Percentiles rank a stretch among this genome's conserved stretches.
Evolutionary conservation across 2,113 vertebrate genomes (phyloP).

Genomic region (Hydrochoerus hydrochaeris): DNA sequence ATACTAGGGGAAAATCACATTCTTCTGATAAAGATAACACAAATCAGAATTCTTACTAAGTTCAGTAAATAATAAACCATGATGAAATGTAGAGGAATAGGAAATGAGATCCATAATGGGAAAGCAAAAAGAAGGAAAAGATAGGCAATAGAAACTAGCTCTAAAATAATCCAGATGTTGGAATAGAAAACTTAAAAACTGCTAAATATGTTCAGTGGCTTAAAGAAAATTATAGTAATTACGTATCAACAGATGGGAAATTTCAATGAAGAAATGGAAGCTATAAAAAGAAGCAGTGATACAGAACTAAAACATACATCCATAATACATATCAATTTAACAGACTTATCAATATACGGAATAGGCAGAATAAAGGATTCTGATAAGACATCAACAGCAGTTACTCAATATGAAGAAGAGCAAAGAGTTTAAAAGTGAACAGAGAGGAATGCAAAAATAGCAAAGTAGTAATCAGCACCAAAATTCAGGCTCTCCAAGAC

Average conservation of each 20-base stretch:
- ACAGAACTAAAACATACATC: not conserved
- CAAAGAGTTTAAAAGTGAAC: not conserved
- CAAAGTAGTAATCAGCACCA: not conserved
- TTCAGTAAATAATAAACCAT: not conserved
- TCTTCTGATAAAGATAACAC: not conserved
- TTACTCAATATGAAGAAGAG: not conserved
- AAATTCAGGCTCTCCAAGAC: not conserved
- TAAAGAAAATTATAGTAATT: not conserved
- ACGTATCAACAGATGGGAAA: not conserved
- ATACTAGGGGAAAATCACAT: not conserved
- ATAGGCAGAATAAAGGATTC: not conserved
- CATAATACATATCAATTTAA: not conserved
- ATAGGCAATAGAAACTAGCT: not conserved
- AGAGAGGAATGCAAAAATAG: not conserved
- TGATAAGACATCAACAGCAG: not conserved
- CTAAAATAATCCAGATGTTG: not conserved
- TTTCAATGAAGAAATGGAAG: not conserved
- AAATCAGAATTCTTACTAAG: not conserved
- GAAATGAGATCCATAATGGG: not conserved
- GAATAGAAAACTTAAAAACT: not conserved
- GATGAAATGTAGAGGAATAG: conserved; percentile 1
- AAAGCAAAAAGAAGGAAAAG: conserved; percentile 16
- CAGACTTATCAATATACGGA: not conserved
- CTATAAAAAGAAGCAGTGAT: not conserved
- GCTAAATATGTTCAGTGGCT: not conserved